These are phyloP conservation scores for Stictonetta naevosa DNA, from an alignment of 2,113 vertebrate genomes.

Conservation along the genomic window DNA sequence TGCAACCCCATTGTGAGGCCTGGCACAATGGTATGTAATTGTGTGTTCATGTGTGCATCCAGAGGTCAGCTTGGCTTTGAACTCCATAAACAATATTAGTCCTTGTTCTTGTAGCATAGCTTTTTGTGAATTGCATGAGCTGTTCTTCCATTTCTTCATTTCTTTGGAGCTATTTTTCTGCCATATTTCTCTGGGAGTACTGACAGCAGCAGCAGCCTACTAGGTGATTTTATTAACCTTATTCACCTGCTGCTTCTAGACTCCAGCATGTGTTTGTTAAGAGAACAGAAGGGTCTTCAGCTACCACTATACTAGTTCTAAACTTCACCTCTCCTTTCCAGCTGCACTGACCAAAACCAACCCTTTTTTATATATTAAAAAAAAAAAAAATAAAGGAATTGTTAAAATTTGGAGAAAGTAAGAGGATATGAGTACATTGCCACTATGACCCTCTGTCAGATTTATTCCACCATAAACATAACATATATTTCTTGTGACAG, in stretches of 20 bases:
- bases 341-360: neutral
- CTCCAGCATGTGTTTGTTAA: neutral
- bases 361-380: neutral
- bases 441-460: neutral
- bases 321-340: neutral
- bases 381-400: neutral
- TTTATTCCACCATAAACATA: neutral
- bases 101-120: neutral
- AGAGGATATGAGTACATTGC: neutral
- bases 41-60: neutral
- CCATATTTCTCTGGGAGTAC: neutral
- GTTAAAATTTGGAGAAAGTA: neutral
- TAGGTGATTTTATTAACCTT: neutral
- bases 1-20: neutral
- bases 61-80: neutral
- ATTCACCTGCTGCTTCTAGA: neutral
- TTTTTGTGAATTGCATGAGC: rapidly evolving
- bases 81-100: neutral
- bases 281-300: neutral
- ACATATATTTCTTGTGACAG: neutral
- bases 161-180: neutral
- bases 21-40: neutral
- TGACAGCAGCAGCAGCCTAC: neutral
- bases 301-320: neutral
- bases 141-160: neutral